Percentiles rank a stretch among this genome's conserved stretches.
These are phyloP conservation scores for Amblyraja radiata DNA, from an alignment of 2,797 vertebrate species.

Conservation along the genomic window DNA sequence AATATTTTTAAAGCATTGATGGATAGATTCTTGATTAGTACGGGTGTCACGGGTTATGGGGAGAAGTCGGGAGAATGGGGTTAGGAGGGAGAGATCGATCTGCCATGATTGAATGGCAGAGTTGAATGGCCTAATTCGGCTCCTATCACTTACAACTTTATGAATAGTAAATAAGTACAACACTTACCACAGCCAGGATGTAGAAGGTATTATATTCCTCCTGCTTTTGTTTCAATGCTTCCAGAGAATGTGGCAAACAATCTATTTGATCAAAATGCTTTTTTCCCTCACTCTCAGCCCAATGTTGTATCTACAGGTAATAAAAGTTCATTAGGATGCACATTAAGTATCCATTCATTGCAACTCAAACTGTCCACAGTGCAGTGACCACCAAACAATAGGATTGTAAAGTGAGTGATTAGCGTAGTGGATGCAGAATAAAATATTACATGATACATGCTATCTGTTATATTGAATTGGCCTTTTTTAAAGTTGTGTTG, in stretches of 20 bases:
- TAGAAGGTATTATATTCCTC: conserved; percentile 56
- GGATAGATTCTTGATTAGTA: too few relatives aligned
- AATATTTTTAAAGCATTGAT: too few relatives aligned
- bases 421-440: background rate
- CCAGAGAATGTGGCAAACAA: conserved; percentile 50
- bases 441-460: background rate
- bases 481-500: background rate
- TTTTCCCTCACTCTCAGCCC: conserved; percentile 64
- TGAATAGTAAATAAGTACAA: background rate
- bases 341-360: background rate
- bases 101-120: too few relatives aligned
- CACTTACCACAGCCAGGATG: conserved; percentile 57
- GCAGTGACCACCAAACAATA: background rate
- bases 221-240: conserved; percentile 54
- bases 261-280: conserved; percentile 58
- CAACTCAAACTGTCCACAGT: background rate
- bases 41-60: too few relatives aligned
- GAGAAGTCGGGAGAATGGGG: too few relatives aligned
- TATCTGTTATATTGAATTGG: background rate
- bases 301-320: conserved; percentile 59
- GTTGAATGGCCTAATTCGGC: too few relatives aligned
- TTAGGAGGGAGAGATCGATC: too few relatives aligned
- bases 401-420: background rate
- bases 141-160: too few relatives aligned
- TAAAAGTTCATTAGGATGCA: background rate